Percentiles rank a stretch among this genome's conserved stretches.
phyloP scores from a whole-genome alignment of 2,888 invertebrate species.

The Megaustenia siamemsis region DNA sequence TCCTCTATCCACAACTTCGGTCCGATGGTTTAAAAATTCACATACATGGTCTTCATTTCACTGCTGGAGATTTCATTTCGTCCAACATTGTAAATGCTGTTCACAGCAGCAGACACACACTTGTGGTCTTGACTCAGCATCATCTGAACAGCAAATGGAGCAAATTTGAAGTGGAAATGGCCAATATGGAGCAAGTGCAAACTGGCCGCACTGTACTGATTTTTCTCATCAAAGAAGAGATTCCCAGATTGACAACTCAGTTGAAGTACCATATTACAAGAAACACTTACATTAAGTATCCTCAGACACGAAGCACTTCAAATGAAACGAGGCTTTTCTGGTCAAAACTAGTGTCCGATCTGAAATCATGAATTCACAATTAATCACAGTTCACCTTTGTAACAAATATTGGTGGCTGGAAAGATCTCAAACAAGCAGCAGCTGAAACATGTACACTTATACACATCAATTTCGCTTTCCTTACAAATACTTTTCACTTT shows the following conservation, averaged over 20 bases:
- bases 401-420: no score
- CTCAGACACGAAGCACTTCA: background rate
- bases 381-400: no score
- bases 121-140: slow-evolving; percentile 46
- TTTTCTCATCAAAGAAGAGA: slow-evolving; percentile 41
- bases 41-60: slow-evolving; percentile 44
- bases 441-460: no score
- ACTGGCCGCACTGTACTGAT: slow-evolving; percentile 46
- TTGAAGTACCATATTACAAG: slow-evolving; percentile 18
- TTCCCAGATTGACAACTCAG: background rate
- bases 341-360: slow-evolving; percentile 17
- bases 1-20: background rate
- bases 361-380: slow-evolving; percentile 3
- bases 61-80: slow-evolving; percentile 44
- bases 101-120: slow-evolving; percentile 46
- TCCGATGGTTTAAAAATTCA: slow-evolving; percentile 30
- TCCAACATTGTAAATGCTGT: slow-evolving; percentile 51
- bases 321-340: slow-evolving; percentile 16
- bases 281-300: slow-evolving; percentile 43
- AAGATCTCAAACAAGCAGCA: no score
- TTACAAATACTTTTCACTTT: no score
- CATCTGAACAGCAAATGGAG: slow-evolving; percentile 48
- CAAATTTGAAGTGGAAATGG: slow-evolving; percentile 55
- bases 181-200: slow-evolving; percentile 48
- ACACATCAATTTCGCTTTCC: no score